Evolutionary conservation across 30 jellyfish, hydroid and myxozoan genomes (phyloP).

Genomic region (Aurelia aurita): DNA sequence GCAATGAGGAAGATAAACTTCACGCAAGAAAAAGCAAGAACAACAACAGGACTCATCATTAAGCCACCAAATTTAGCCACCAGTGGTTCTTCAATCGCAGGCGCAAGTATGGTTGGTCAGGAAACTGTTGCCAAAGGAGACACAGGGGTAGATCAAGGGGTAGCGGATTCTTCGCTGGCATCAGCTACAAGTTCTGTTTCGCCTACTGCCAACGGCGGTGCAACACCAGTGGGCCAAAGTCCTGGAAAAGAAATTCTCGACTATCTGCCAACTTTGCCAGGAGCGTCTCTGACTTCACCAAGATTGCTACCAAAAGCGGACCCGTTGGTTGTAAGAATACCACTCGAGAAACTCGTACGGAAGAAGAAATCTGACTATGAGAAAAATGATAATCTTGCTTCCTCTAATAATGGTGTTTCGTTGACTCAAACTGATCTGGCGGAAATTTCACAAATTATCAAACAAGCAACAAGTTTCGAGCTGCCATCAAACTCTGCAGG

Average conservation of each 20-base stretch:
- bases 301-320: background rate
- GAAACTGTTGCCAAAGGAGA: background rate
- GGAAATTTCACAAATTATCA: constrained; percentile 32
- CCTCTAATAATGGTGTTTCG: background rate
- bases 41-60: background rate
- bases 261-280: constrained; percentile 50
- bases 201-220: background rate
- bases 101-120: background rate
- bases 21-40: background rate
- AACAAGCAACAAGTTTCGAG: constrained; percentile 32
- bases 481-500: background rate
- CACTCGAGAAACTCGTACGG: constrained; percentile 16
- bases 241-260: constrained; percentile 23
- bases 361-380: constrained; percentile 3
- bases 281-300: constrained; percentile 19
- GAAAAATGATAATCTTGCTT: background rate
- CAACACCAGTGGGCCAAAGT: background rate
- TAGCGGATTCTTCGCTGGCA: background rate
- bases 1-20: constrained; percentile 1
- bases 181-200: background rate
- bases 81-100: background rate
- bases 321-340: constrained; percentile 14
- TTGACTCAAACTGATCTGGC: constrained; percentile 11
- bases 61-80: background rate
- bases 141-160: background rate